Evolutionary conservation across 2,888 invertebrate genomes (phyloP).

Genomic region (Morpho helenor): DNA sequence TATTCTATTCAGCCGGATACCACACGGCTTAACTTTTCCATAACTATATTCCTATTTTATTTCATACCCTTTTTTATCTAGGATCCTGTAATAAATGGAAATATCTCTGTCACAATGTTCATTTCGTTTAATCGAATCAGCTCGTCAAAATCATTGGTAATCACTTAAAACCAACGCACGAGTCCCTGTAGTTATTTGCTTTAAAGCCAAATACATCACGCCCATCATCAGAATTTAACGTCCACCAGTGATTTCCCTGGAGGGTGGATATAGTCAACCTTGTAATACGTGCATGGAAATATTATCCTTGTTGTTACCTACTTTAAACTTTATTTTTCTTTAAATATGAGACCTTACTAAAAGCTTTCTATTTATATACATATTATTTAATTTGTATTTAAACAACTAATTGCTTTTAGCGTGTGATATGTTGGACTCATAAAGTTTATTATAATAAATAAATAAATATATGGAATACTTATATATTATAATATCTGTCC

Average conservation of each 20-base stretch:
- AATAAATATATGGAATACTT: no score
- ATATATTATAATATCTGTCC: no score
- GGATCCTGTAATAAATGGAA: no score
- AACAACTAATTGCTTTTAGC: background rate
- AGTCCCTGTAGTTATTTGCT: slow-evolving; percentile 27
- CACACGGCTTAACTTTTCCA: no score
- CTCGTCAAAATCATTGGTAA: slow-evolving; percentile 23
- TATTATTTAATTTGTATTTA: background rate
- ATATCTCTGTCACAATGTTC: no score
- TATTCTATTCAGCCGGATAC: no score
- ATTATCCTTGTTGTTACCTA: background rate
- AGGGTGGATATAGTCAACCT: slow-evolving; percentile 26
- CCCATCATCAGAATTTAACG: slow-evolving; percentile 58
- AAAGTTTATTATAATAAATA: no score
- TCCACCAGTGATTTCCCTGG: slow-evolving; percentile 58
- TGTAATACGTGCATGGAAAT: background rate
- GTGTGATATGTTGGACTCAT: no score
- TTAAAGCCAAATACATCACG: slow-evolving; percentile 19
- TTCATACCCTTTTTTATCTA: no score
- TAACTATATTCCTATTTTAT: no score
- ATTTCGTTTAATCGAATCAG: slow-evolving; percentile 14
- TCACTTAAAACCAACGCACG: slow-evolving; percentile 22
- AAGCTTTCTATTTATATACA: background rate
- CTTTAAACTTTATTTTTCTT: background rate
- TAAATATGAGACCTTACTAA: background rate